Evolutionary conservation across 1,140 invertebrate species (phyloP).

Genomic region (Drosophila triauraria): DNA sequence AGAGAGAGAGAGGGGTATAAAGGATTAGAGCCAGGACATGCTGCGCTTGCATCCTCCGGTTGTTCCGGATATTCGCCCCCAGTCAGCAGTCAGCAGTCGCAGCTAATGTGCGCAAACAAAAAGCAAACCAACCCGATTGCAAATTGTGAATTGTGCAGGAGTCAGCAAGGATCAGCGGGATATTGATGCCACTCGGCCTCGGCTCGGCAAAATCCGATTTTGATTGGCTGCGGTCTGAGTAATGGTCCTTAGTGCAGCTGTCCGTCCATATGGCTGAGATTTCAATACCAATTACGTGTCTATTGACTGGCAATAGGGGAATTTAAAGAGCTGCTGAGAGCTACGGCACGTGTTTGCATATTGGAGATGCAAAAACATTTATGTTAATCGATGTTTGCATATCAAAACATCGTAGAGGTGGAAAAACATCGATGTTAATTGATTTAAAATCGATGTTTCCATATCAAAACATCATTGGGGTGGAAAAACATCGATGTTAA

Average conservation of each 20-base stretch:
- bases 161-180: conserved; percentile 43
- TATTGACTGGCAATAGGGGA: neutral
- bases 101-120: conserved; percentile 64
- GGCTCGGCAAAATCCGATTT: conserved; percentile 45
- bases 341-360: no score
- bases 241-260: neutral
- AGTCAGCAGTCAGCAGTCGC: conserved; percentile 5
- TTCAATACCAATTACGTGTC: neutral
- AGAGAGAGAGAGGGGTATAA: neutral
- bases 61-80: neutral
- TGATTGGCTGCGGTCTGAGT: conserved; percentile 36
- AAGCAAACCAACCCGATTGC: conserved; percentile 23
- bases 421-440: no score
- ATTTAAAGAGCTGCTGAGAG: conserved; percentile 5
- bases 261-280: no score
- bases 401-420: no score
- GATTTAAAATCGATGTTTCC: no score
- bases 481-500: no score
- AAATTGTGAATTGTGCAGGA: conserved; percentile 53
- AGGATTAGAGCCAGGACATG: conserved; percentile 23
- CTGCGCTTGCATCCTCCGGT: conserved; percentile 44
- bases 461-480: no score
- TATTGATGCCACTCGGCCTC: conserved; percentile 14
- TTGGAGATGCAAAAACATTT: no score
- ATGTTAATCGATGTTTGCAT: no score